These are phyloP conservation scores for Cepaea nemoralis DNA, from an alignment of 1,140 invertebrate genomes.

Conservation along the genomic window DNA sequence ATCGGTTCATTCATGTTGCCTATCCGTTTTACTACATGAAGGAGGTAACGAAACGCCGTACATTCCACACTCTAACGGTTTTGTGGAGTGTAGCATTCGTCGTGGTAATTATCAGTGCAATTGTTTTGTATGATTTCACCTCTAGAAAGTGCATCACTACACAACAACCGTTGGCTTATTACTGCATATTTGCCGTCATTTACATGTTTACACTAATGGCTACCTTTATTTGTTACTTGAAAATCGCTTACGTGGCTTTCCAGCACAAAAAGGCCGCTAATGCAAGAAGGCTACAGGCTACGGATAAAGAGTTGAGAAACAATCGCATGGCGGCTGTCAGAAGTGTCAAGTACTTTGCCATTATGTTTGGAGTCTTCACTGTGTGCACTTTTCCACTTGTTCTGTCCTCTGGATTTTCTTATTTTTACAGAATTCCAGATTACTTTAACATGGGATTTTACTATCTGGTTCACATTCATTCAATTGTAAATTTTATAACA, in stretches of 20 bases:
- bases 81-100: neutral
- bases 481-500: neutral
- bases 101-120: neutral
- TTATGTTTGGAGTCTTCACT: neutral
- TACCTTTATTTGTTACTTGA: neutral
- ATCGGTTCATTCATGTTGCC: neutral
- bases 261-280: neutral
- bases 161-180: neutral
- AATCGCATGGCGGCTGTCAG: neutral
- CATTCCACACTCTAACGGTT: neutral
- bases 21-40: conserved; percentile 1
- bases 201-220: neutral
- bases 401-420: neutral
- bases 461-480: neutral
- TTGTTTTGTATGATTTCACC: neutral
- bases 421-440: neutral
- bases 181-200: no score
- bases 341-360: neutral
- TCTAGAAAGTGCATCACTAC: neutral
- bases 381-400: neutral
- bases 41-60: neutral
- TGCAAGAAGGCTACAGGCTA: neutral
- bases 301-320: neutral
- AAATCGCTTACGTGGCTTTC: conserved; percentile 1
- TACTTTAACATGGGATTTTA: neutral